These are phyloP conservation scores for Neolamprologus toae DNA, from an alignment of 2,113 vertebrate genomes.

Conservation along the genomic window DNA sequence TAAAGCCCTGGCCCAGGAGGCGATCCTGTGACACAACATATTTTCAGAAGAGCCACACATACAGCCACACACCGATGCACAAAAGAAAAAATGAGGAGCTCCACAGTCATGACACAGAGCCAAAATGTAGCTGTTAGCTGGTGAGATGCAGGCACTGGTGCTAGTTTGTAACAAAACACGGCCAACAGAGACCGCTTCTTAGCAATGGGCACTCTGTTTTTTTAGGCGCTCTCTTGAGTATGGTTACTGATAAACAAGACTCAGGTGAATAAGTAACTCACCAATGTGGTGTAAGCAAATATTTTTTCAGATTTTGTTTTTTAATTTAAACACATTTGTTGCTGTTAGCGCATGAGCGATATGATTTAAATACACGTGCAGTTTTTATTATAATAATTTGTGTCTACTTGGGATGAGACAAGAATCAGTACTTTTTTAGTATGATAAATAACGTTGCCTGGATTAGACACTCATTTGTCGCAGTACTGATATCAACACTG, in stretches of 20 bases:
- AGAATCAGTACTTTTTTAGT: not conserved
- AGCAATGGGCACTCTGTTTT: not conserved
- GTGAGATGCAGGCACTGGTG: not conserved
- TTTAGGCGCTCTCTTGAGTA: not conserved
- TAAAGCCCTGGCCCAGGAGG: slow-evolving; percentile 36
- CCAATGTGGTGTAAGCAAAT: not conserved
- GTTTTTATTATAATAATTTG: not conserved
- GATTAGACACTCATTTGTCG: not conserved
- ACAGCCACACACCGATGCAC: not conserved
- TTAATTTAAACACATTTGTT: not conserved
- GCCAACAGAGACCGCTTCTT: not conserved
- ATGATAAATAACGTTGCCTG: not conserved
- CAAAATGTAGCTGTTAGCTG: not conserved
- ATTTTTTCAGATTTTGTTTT: not conserved
- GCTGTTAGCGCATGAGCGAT: not conserved
- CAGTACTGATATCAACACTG: not conserved
- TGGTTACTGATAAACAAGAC: not conserved
- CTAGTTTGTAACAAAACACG: not conserved
- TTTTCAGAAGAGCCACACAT: slow-evolving; percentile 1
- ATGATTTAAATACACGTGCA: not conserved
- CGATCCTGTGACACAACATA: slow-evolving; percentile 39
- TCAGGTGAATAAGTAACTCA: not conserved
- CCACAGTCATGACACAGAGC: slow-evolving; percentile 17
- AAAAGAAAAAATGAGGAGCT: slow-evolving; percentile 3
- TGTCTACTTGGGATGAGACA: not conserved